Percentiles rank a stretch among this genome's conserved stretches.
Conservation (phyloP, 2,888 invertebrate species). For the Apoda limacodes region DNA sequence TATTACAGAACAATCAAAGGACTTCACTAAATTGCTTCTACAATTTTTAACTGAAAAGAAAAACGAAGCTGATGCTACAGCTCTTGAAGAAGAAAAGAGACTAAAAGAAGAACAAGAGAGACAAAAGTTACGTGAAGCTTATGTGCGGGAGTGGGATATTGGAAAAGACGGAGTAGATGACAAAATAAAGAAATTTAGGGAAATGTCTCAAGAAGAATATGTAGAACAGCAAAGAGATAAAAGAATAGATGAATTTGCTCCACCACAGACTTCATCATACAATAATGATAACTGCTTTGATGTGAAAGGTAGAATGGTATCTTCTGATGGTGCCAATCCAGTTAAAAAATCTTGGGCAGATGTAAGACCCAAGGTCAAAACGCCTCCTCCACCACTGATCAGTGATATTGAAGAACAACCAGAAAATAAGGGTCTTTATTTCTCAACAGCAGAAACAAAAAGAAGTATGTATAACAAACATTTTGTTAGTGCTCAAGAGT, state of each 20-base stretch:
- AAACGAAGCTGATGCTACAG: conserved; percentile 54
- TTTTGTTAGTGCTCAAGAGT: too few relatives aligned
- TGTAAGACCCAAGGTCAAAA: conserved; percentile 35
- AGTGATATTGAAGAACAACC: conserved; percentile 22
- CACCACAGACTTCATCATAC: conserved; percentile 47
- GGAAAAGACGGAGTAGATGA: conserved; percentile 74
- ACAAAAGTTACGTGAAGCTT: conserved; percentile 61
- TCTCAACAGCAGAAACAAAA: conserved; percentile 36
- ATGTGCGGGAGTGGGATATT: conserved; percentile 78
- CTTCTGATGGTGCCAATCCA: conserved; percentile 13
- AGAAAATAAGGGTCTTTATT: conserved; percentile 46
- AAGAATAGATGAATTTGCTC: conserved; percentile 83
- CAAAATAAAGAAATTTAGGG: conserved; percentile 53
- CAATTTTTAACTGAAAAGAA: conserved; percentile 60
- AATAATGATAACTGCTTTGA: conserved; percentile 37
- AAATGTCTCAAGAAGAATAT: conserved; percentile 83
- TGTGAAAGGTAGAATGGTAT: conserved; percentile 33
- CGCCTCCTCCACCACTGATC: conserved; percentile 36
- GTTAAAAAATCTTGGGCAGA: conserved; percentile 45
- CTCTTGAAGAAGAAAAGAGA: conserved; percentile 48
- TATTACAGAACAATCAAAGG: conserved; percentile 48
- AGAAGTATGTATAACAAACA: too few relatives aligned
- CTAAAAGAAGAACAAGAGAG: conserved; percentile 50
- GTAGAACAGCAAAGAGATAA: conserved; percentile 79
- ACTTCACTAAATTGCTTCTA: conserved; percentile 46